Evolutionary conservation across 2,113 vertebrate genomes (phyloP).

Genomic region (Delphinapterus leucas): DNA sequence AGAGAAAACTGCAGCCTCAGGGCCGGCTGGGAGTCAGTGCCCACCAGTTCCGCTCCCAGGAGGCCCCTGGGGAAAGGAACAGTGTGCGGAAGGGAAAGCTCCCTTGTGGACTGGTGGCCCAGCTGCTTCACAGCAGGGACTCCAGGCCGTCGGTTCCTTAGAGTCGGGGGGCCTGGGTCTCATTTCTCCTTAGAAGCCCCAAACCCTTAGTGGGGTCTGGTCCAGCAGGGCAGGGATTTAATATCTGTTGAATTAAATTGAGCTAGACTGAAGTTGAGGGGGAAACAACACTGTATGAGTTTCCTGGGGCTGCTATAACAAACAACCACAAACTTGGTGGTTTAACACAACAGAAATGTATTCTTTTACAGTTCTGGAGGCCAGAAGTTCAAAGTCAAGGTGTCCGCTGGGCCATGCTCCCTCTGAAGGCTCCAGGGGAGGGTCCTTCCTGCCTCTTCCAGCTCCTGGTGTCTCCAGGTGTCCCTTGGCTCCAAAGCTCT

Average conservation of each 20-base stretch:
- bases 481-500: not conserved
- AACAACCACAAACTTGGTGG: not conserved
- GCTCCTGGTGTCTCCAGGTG: not conserved
- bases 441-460: not conserved
- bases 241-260: rapidly evolving
- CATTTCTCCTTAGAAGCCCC: not conserved
- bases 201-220: not conserved
- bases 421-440: not conserved
- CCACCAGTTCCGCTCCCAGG: not conserved
- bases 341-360: not conserved
- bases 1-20: too few species aligned
- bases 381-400: not conserved
- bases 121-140: not conserved
- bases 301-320: not conserved
- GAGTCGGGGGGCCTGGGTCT: not conserved
- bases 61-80: not conserved
- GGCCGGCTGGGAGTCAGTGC: not conserved
- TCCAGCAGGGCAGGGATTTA: not conserved
- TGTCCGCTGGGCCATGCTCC: rapidly evolving
- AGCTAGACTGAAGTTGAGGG: too few species aligned
- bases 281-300: not conserved
- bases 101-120: rapidly evolving
- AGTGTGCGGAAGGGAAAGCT: not conserved
- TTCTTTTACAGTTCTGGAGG: not conserved
- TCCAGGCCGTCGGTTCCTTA: not conserved